phyloP scores from a whole-genome alignment of 2,113 vertebrate genomes.

The Polypterus senegalus region DNA sequence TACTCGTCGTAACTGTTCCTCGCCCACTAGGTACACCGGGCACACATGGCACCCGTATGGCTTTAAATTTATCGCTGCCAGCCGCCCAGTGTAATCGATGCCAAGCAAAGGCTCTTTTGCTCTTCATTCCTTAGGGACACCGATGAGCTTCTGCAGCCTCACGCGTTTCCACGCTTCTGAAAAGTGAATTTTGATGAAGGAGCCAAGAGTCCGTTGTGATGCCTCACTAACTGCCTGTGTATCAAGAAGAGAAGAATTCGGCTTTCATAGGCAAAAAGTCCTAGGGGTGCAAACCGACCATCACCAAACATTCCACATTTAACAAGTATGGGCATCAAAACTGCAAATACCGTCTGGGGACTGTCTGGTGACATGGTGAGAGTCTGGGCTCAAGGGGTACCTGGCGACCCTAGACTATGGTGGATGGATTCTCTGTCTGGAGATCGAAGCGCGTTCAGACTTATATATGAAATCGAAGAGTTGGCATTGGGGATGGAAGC shows the following conservation, averaged over 20 bases:
- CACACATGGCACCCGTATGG: constrained; percentile 38
- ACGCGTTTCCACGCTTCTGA: constrained; percentile 51
- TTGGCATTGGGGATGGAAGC: no score
- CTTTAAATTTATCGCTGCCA: constrained; percentile 65
- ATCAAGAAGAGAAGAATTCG: constrained; percentile 37
- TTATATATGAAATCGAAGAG: no score
- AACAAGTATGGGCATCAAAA: constrained; percentile 7
- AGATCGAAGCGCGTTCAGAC: no score
- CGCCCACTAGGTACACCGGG: constrained; percentile 39
- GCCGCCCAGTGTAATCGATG: constrained; percentile 59
- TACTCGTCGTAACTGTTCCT: constrained; percentile 51
- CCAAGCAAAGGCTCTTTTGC: constrained; percentile 47
- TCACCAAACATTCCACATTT: constrained; percentile 35
- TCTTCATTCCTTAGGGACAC: constrained; percentile 49
- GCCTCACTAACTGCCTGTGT: constrained; percentile 39
- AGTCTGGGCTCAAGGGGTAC: no score
- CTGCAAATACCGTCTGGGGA: no score
- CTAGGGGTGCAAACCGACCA: constrained; percentile 26
- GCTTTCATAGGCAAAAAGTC: constrained; percentile 41
- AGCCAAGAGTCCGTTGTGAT: constrained; percentile 30
- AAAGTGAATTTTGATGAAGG: constrained; percentile 51
- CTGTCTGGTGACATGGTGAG: no score
- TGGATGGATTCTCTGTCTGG: no score
- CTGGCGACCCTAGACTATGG: no score
- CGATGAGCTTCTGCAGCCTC: constrained; percentile 44